phyloP scores from a whole-genome alignment of 2,888 invertebrate genomes.

The Coelinius sp. region DNA sequence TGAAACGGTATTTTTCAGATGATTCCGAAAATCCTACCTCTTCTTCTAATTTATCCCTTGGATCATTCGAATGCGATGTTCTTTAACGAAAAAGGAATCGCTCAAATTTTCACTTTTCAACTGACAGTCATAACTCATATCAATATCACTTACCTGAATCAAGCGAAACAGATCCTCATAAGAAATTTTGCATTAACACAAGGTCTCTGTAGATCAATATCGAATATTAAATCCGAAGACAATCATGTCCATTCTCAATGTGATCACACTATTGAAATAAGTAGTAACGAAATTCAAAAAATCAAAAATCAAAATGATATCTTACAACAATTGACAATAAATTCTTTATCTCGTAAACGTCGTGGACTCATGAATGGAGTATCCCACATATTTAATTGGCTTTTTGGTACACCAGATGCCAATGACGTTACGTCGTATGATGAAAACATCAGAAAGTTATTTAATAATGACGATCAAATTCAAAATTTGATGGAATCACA shows the following conservation, averaged over 20 bases:
- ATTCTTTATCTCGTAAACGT: constrained; percentile 21
- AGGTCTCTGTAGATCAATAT: not conserved
- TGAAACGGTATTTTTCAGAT: constrained; percentile 40
- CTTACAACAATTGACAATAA: not conserved
- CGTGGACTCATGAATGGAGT: constrained; percentile 43
- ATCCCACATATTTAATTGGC: constrained; percentile 43
- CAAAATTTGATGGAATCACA: constrained; percentile 42
- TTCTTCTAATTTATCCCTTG: not conserved
- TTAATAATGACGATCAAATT: constrained; percentile 37
- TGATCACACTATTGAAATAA: not conserved
- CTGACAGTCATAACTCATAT: not conserved
- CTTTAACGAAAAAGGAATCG: not conserved
- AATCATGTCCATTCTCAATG: constrained; percentile 19
- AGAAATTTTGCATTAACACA: not conserved
- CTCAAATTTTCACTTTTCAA: constrained; percentile 35
- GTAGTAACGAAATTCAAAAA: constrained; percentile 1
- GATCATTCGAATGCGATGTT: not conserved
- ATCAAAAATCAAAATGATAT: constrained; percentile 4
- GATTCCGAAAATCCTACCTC: not conserved
- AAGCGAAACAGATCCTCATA: not conserved
- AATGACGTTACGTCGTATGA: constrained; percentile 7
- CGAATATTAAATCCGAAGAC: not conserved
- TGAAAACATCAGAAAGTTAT: constrained; percentile 33
- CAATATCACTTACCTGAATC: not conserved
- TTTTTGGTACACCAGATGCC: constrained; percentile 34